These are phyloP conservation scores for Atlantisia rogersi DNA, from an alignment of 2,113 vertebrate species.

Conservation along the genomic window DNA sequence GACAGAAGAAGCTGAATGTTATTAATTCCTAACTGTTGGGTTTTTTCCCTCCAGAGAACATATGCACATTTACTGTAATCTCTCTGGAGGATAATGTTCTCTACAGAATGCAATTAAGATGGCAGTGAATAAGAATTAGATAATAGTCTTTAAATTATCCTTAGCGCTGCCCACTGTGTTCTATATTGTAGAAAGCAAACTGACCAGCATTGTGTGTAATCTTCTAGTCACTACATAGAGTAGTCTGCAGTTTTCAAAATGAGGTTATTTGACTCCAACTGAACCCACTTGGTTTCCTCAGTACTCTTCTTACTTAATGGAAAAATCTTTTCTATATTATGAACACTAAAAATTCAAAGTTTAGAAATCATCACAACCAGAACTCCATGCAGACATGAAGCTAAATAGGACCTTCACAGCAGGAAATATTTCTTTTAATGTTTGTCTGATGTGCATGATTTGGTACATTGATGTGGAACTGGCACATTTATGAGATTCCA, in stretches of 20 bases:
- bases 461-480: background rate
- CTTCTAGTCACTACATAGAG: background rate
- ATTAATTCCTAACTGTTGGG: background rate
- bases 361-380: background rate
- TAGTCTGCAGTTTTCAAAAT: background rate
- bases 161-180: background rate
- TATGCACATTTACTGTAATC: background rate
- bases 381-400: background rate
- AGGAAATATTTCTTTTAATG: background rate
- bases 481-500: background rate
- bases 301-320: background rate
- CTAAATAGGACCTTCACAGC: background rate
- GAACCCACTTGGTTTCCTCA: background rate
- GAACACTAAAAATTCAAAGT: background rate
- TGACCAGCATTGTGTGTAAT: background rate
- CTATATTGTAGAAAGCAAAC: background rate
- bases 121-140: background rate
- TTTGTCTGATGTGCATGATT: background rate
- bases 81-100: background rate
- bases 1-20: background rate
- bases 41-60: background rate
- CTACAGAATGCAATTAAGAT: background rate
- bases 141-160: background rate
- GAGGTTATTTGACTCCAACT: background rate
- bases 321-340: background rate